Evolutionary conservation across 2,888 invertebrate species (phyloP).

Genomic region (Chalcosyrphus nemorum): DNA sequence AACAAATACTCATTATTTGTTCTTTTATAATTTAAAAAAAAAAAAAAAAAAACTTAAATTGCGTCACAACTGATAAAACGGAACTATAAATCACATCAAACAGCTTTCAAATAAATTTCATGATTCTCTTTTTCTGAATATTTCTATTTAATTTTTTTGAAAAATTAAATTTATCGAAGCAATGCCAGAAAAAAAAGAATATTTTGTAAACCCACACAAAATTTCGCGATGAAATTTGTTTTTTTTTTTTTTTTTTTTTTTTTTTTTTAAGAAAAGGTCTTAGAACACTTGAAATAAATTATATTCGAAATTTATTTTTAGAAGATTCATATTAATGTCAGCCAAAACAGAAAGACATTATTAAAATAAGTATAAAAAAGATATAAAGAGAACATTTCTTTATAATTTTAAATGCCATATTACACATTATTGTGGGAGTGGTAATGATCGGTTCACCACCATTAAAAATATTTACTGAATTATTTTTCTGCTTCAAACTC

Average conservation of each 20-base stretch:
- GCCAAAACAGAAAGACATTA: neutral
- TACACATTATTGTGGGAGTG: neutral
- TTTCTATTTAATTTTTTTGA: neutral
- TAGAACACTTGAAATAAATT: neutral
- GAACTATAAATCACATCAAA: neutral
- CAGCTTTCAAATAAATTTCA: neutral
- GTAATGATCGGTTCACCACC: neutral
- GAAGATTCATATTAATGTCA: conserved; percentile 5
- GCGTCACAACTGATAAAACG: neutral
- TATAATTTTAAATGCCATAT: neutral
- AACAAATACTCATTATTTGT: too few relatives aligned
- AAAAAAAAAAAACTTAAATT: neutral
- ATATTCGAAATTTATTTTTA: conserved; percentile 9
- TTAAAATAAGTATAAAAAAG: neutral
- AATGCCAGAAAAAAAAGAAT: neutral
- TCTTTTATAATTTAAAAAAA: neutral
- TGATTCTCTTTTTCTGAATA: neutral
- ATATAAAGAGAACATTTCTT: neutral
- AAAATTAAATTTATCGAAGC: neutral
- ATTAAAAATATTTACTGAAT: neutral
- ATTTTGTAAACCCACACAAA: neutral
- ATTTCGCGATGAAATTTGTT: neutral
- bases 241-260: too few relatives aligned
- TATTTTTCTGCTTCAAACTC: neutral
- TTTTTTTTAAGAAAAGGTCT: conserved; percentile 8